Percentiles rank a stretch among this genome's conserved stretches.
These are phyloP conservation scores for Tiaroga cobitis DNA, from an alignment of 2,797 vertebrate species.

Conservation along the genomic window DNA sequence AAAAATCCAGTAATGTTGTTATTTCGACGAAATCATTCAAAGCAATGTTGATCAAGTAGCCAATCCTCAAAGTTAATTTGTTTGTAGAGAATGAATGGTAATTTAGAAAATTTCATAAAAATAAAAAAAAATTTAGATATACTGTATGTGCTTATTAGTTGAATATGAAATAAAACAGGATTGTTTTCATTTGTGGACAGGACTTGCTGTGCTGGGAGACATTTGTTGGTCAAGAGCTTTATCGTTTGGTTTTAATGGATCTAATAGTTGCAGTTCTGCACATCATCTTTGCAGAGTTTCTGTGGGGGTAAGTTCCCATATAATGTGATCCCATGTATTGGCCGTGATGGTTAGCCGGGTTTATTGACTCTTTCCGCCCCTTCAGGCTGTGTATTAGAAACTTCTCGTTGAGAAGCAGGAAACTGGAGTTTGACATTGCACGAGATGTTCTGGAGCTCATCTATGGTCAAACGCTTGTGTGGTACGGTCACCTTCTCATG, in stretches of 20 bases:
- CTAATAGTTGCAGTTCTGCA: constrained; percentile 82
- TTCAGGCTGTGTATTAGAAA: not conserved
- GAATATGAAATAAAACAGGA: not conserved
- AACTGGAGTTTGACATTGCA: constrained; percentile 87
- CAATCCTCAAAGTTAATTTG: not conserved
- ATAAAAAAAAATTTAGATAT: no score
- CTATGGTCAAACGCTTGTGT: constrained; percentile 89
- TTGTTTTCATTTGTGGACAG: not conserved
- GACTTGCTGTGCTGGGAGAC: constrained; percentile 87
- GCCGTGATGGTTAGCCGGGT: constrained; percentile 55
- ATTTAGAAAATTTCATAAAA: no score
- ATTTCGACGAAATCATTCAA: not conserved
- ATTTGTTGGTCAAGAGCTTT: constrained; percentile 89
- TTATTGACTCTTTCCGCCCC: not conserved
- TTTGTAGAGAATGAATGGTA: not conserved
- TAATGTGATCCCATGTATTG: constrained; percentile 67
- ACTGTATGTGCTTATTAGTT: not conserved
- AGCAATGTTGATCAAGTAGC: not conserved
- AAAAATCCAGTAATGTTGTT: not conserved
- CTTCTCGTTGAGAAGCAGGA: constrained; percentile 64
- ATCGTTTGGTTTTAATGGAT: constrained; percentile 86
- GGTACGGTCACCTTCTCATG: constrained; percentile 69
- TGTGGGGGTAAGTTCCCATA: constrained; percentile 81
- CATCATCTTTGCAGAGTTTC: constrained; percentile 79
- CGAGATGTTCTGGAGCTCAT: constrained; percentile 88